Percentiles rank a stretch among this genome's conserved stretches.
These are phyloP conservation scores for Melanotaenia trifasciata DNA, from an alignment of 2,797 vertebrate genomes.

Conservation along the genomic window DNA sequence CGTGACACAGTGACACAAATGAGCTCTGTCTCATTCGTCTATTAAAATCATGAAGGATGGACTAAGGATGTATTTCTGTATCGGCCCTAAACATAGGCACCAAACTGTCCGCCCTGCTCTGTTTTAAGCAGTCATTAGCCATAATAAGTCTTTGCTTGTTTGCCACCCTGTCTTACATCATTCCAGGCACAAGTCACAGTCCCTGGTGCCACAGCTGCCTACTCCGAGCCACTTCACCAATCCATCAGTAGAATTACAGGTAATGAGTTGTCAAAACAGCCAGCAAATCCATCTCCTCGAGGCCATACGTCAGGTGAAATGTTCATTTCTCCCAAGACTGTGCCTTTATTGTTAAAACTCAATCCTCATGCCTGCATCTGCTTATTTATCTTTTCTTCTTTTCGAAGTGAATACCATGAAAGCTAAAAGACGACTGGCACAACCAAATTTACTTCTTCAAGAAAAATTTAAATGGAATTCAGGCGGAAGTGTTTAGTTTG, in stretches of 20 bases:
- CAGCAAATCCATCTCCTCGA: conserved; percentile 73
- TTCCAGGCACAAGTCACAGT: conserved; percentile 67
- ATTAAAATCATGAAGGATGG: conserved; percentile 16
- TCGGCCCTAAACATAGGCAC: conserved; percentile 57
- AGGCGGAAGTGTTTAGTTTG: background rate
- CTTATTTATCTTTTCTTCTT: conserved; percentile 9
- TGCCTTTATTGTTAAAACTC: conserved; percentile 52
- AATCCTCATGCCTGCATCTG: conserved; percentile 10
- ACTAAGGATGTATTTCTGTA: conserved; percentile 61
- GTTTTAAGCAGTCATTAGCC: conserved; percentile 80
- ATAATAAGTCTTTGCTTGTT: conserved; percentile 77
- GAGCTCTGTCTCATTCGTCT: background rate
- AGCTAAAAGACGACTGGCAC: background rate
- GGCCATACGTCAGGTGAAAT: conserved; percentile 65
- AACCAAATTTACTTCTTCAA: conserved; percentile 14
- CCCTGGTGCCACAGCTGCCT: conserved; percentile 65
- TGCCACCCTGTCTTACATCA: conserved; percentile 77
- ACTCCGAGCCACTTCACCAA: conserved; percentile 73
- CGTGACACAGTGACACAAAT: conserved; percentile 9
- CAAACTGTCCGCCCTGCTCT: conserved; percentile 70
- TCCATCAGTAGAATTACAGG: conserved; percentile 86
- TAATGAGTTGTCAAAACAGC: conserved; percentile 86
- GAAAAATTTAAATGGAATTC: conserved; percentile 12
- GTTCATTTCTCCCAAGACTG: conserved; percentile 62
- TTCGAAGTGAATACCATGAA: background rate